Evolutionary conservation across 2,113 vertebrate species (phyloP).

Genomic region (Montifringilla adamsi): DNA sequence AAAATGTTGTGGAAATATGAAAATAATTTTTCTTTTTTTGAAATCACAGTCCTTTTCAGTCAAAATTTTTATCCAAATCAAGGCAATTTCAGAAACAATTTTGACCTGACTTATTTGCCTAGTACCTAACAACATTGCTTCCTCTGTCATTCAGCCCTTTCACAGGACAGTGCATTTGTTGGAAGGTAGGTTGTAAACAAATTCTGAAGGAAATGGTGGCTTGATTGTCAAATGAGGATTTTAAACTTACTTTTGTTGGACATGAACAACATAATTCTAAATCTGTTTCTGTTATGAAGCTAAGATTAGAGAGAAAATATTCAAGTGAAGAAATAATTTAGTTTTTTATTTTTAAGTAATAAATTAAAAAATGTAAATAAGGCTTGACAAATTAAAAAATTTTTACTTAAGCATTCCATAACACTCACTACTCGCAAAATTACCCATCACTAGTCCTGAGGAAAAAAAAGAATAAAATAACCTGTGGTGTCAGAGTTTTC

Average conservation of each 20-base stretch:
- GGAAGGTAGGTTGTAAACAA: background rate
- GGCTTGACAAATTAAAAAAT: background rate
- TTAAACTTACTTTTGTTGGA: background rate
- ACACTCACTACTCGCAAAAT: background rate
- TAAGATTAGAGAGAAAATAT: background rate
- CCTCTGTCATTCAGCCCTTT: background rate
- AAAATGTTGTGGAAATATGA: background rate
- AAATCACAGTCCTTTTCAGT: background rate
- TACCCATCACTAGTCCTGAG: background rate
- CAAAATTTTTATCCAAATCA: background rate
- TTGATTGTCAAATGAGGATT: background rate
- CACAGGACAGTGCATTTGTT: background rate
- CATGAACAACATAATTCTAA: background rate
- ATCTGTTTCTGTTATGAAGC: background rate
- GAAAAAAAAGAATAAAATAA: background rate
- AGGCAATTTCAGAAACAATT: background rate
- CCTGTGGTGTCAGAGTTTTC: background rate
- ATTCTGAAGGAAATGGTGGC: background rate
- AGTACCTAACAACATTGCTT: background rate
- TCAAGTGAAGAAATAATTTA: background rate
- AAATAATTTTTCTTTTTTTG: background rate
- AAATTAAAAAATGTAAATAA: background rate
- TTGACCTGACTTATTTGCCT: background rate
- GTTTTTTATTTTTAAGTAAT: background rate
- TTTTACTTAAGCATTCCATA: background rate